Conservation (phyloP, 2,797 vertebrate genomes). For the Carcharodon carcharias region DNA sequence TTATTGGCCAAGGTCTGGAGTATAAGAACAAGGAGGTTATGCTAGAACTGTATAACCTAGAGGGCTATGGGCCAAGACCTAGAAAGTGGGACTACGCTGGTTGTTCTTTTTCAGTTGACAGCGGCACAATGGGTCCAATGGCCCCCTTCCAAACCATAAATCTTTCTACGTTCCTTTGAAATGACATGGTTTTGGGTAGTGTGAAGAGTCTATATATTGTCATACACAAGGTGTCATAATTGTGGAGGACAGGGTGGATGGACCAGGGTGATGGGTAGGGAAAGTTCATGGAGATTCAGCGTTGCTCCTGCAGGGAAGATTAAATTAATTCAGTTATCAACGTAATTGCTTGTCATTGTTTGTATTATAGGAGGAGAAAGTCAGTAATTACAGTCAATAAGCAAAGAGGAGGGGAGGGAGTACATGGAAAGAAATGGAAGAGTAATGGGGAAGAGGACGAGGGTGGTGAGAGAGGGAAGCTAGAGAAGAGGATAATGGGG, state of each 20-base stretch:
- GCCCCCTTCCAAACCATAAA: too few species aligned
- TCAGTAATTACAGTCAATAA: not conserved
- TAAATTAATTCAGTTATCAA: too few species aligned
- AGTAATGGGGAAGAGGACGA: not conserved
- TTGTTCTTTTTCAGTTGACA: too few species aligned
- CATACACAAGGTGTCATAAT: not conserved
- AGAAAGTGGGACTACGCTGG: too few species aligned
- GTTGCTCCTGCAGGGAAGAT: too few species aligned
- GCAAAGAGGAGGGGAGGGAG: not conserved
- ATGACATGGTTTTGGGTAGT: not conserved
- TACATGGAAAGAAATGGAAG: not conserved
- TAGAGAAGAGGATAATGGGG: not conserved
- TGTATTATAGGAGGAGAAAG: not conserved
- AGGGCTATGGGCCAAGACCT: too few species aligned
- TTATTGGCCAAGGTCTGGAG: too few species aligned
- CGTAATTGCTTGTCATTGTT: not conserved
- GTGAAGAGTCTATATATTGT: too few species aligned
- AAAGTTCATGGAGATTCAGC: too few species aligned
- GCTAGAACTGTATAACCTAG: too few species aligned
- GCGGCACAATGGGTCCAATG: too few species aligned
- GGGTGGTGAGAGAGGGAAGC: not conserved
- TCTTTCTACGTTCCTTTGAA: not conserved
- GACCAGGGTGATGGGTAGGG: not conserved
- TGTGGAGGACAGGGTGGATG: not conserved
- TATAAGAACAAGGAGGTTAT: too few species aligned